Percentiles rank a stretch among this genome's conserved stretches.
Evolutionary conservation across 2,888 invertebrate species (phyloP).

Genomic region (Toxonevra muliebris): DNA sequence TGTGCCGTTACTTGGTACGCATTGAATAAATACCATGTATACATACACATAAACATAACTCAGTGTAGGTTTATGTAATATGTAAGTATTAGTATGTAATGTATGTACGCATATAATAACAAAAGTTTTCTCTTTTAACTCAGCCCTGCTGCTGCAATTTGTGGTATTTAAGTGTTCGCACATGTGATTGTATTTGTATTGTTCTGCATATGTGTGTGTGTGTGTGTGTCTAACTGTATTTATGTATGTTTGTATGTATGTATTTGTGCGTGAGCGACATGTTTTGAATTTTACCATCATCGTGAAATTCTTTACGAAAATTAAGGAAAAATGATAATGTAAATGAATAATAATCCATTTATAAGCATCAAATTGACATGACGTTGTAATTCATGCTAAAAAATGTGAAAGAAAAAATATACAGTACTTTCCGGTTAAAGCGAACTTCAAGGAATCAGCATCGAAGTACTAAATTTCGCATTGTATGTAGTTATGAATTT

Average conservation of each 20-base stretch:
- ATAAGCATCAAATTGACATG: conserved; percentile 25
- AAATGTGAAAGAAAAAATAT: too few relatives aligned
- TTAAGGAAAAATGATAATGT: conserved; percentile 12
- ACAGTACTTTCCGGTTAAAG: too few relatives aligned
- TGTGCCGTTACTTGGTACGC: too few relatives aligned
- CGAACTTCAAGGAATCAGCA: too few relatives aligned
- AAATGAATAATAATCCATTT: conserved; percentile 26
- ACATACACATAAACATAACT: neutral
- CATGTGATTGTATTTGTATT: neutral
- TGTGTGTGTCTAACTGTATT: too few relatives aligned
- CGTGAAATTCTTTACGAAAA: neutral
- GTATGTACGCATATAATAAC: neutral
- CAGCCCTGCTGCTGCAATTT: neutral
- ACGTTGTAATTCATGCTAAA: conserved; percentile 3
- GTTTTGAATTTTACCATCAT: conserved; percentile 1
- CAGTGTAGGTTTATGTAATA: conserved; percentile 12
- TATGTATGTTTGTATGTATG: neutral
- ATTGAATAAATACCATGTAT: too few relatives aligned
- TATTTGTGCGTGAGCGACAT: neutral
- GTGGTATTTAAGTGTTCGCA: neutral
- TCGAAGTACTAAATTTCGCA: too few relatives aligned
- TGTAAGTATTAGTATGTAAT: conserved; percentile 24
- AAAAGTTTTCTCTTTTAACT: neutral
- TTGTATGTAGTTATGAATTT: too few relatives aligned
- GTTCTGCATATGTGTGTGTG: neutral